phyloP scores from a whole-genome alignment of 2,113 vertebrate species.

The Panthera tigris region DNA sequence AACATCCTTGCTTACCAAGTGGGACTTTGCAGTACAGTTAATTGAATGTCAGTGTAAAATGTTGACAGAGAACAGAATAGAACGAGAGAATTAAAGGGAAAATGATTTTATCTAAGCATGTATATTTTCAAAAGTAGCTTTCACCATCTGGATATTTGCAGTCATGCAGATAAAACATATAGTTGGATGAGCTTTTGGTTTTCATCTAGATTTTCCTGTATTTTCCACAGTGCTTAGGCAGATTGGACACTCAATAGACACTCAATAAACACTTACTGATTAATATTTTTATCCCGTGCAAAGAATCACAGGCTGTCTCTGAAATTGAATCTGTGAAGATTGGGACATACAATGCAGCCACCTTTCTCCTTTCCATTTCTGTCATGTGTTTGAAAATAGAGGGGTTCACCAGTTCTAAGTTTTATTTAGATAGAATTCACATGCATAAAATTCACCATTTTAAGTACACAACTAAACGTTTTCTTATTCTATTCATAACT shows the following conservation, averaged over 20 bases:
- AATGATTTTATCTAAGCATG: slow-evolving; percentile 49
- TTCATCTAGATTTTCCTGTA: not conserved
- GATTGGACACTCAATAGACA: not conserved
- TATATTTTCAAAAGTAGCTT: slow-evolving; percentile 63
- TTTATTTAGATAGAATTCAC: not conserved
- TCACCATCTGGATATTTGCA: slow-evolving; percentile 62
- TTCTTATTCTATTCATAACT: not conserved
- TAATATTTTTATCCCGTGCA: not conserved
- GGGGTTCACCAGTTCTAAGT: not conserved
- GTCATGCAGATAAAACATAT: slow-evolving; percentile 49
- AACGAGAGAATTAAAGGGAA: slow-evolving; percentile 47
- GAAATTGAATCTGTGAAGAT: not conserved
- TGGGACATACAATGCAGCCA: not conserved
- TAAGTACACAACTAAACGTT: not conserved
- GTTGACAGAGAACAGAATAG: slow-evolving; percentile 66
- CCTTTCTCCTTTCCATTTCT: not conserved
- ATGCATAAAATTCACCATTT: not conserved
- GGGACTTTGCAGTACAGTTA: slow-evolving; percentile 47
- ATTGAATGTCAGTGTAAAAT: slow-evolving; percentile 62
- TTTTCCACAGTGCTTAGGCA: not conserved
- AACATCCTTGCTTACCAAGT: slow-evolving; percentile 75
- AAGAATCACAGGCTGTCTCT: not conserved
- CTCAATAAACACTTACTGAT: not conserved
- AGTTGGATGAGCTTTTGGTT: not conserved
- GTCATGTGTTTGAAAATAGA: not conserved